phyloP scores from a whole-genome alignment of 2,113 vertebrate genomes.

The Furnarius figulus region DNA sequence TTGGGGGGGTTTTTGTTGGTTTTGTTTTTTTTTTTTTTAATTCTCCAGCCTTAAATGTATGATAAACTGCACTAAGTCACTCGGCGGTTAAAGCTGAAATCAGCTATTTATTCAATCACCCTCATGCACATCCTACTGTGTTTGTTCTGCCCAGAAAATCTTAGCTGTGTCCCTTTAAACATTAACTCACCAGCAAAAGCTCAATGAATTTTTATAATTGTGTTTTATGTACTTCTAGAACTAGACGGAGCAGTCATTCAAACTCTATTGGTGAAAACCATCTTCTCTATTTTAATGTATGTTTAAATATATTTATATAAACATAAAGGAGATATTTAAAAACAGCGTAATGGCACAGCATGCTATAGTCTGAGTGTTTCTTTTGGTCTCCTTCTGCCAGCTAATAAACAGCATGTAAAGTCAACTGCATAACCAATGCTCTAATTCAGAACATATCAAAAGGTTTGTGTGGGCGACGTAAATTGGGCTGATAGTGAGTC shows the following conservation, averaged over 20 bases:
- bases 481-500: conserved; percentile 55
- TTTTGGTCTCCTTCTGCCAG: conserved; percentile 26
- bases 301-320: conserved; percentile 41
- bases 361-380: not conserved
- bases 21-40: too few species aligned
- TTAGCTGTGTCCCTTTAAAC: not conserved
- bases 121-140: not conserved
- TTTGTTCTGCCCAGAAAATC: not conserved
- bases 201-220: not conserved
- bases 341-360: conserved; percentile 11
- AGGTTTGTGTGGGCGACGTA: conserved; percentile 42
- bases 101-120: not conserved
- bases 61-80: conserved; percentile 26
- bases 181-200: not conserved
- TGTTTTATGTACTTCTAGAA: not conserved
- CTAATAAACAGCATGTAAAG: conserved; percentile 45
- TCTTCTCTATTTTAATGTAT: not conserved
- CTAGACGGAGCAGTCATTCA: not conserved
- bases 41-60: conserved; percentile 10
- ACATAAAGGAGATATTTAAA: conserved; percentile 35
- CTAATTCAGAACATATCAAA: conserved; percentile 52
- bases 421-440: conserved; percentile 34
- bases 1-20: too few species aligned
- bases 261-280: not conserved
- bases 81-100: conserved; percentile 46